Conservation (phyloP, 2,113 vertebrate genomes). For the Leptobrachium leishanense region DNA sequence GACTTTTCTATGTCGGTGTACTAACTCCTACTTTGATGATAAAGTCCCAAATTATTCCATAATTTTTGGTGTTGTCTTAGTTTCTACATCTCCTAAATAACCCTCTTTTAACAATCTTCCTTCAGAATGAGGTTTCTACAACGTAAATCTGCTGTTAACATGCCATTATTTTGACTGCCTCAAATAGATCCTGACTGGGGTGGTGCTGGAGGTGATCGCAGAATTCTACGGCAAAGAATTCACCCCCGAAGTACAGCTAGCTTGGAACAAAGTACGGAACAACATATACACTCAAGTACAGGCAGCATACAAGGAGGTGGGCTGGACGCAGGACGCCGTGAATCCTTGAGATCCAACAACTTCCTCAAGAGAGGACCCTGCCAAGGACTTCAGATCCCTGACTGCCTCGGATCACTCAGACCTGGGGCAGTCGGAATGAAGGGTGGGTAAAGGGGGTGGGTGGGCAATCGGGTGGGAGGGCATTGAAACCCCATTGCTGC, state of each 20-base stretch:
- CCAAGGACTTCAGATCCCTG: conserved; percentile 37
- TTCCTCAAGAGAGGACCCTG: conserved; percentile 24
- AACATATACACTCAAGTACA: conserved; percentile 90
- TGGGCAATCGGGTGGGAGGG: conserved; percentile 25
- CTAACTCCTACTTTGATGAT: too few species aligned
- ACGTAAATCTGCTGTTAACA: not conserved
- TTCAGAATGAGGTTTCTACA: too few species aligned
- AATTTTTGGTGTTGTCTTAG: too few species aligned
- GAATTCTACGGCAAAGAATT: conserved; percentile 88
- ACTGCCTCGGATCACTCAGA: conserved; percentile 28
- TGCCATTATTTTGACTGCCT: conserved; percentile 8
- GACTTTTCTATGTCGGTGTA: too few species aligned
- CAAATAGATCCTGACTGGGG: conserved; percentile 83
- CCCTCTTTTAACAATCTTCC: too few species aligned
- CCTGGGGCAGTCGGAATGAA: conserved; percentile 22
- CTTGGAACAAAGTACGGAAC: conserved; percentile 88
- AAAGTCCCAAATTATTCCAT: too few species aligned
- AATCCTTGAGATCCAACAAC: conserved; percentile 76
- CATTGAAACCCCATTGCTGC: conserved; percentile 11
- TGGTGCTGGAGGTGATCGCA: conserved; percentile 87
- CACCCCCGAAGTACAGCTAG: conserved; percentile 80
- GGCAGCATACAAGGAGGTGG: conserved; percentile 89
- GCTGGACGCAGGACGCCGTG: conserved; percentile 92
- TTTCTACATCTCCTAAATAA: too few species aligned
- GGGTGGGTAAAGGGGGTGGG: conserved; percentile 26